Base-by-base conservation (phyloP, 1,140 invertebrate species). In the Caenorhabditis remanei region DNA sequence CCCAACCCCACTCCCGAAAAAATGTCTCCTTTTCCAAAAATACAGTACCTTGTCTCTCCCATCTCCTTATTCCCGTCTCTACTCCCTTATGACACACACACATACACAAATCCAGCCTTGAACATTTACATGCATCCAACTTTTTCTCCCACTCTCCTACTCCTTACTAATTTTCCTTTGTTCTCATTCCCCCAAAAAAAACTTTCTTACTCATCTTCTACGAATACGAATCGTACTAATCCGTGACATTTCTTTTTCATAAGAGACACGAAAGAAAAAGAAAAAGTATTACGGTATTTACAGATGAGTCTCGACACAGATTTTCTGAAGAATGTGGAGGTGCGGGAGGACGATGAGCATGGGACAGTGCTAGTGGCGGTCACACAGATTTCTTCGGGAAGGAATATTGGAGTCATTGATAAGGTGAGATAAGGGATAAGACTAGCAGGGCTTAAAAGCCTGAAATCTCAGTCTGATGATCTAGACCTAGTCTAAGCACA, bases 241-340 rank as follows among this genome's bases (percentile, higher is more conserved):
- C 41, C n/a, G 32, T 32, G 32, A 32, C 32, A 32, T 32, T 32
- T 2, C 32, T 32, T n/a, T n/a, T n/a, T n/a, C n/a, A n/a, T n/a
- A 32, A 32, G 32, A 32, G 32, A 32, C 32, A 32, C 32, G 1
- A 32, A 32, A 32, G 32, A 32, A 2, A n/a, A 24, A 56, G 55
- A n/a, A n/a, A n/a, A n/a, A n/a, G n/a, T n/a, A n/a, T n/a, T 56
- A 83, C 50, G n/a, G 50, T 61, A 61, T 83, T 75, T 63, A 40
- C 19, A 50, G 79, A 89, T 89, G 88, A 89, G 88, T 65, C 79
- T 89, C 61, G 87, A 89, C 84, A 65, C 63, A 19, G 88, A 89
- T 21, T 89, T 89, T 58, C 83, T 89, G 43, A 83, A 82, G 21
- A 63, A 58, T 48, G 88, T 89, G 13, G 87, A 89, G 67, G 88